Percentiles rank a stretch among this genome's conserved stretches.
These are phyloP conservation scores for Onychomys leucogaster DNA, from an alignment of 2,797 vertebrate genomes.

Conservation along the genomic window DNA sequence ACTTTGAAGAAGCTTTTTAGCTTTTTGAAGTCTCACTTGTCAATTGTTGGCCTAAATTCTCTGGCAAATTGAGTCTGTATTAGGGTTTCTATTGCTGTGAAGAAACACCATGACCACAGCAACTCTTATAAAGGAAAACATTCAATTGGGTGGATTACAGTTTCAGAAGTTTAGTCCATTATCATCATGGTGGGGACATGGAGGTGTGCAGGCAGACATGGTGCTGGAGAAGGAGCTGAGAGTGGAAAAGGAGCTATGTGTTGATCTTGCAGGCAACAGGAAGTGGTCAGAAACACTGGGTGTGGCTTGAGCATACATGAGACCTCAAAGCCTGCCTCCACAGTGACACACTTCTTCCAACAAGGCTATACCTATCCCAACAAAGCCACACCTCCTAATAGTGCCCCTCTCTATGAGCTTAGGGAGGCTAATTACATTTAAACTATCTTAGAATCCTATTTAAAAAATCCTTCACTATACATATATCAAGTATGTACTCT, in stretches of 20 bases:
- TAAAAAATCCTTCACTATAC: not conserved
- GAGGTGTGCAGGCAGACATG: not conserved
- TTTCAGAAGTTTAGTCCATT: not conserved
- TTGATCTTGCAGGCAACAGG: not conserved
- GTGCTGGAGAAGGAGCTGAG: not conserved
- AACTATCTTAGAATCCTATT: not conserved
- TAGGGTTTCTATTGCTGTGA: not conserved
- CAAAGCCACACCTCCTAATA: not conserved
- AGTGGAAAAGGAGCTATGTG: not conserved
- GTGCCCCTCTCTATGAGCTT: not conserved
- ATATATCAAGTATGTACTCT: not conserved
- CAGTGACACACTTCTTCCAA: not conserved
- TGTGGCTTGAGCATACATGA: not conserved
- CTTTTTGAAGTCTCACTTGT: not conserved
- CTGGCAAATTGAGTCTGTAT: not conserved
- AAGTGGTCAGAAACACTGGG: no score
- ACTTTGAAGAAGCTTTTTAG: not conserved
- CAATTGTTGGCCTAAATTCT: not conserved
- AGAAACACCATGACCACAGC: not conserved
- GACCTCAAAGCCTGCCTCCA: not conserved
- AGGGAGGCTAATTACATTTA: not conserved
- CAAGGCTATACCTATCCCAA: not conserved
- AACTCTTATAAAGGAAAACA: not conserved
- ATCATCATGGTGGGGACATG: not conserved
- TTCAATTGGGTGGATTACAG: not conserved